A percentile compares a stretch with the other conserved stretches of the same genome.
Evolutionary conservation across 2,797 vertebrate species (phyloP).

Genomic region (Lutjanus argentimaculatus): DNA sequence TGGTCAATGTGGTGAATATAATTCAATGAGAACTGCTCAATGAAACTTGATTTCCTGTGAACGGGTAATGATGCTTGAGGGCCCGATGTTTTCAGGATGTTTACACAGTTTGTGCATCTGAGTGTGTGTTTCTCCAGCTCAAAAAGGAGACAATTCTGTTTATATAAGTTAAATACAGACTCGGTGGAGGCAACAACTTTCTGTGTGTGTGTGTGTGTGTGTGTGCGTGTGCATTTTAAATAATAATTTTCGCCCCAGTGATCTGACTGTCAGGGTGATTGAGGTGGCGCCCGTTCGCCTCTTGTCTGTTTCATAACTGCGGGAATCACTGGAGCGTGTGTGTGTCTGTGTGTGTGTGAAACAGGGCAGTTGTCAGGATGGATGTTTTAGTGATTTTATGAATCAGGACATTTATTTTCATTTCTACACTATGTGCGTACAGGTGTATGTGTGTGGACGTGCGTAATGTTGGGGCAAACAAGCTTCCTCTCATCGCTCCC

Average conservation of each 20-base stretch:
- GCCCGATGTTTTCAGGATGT: constrained; percentile 56
- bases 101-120: constrained; percentile 69
- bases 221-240: constrained; percentile 59
- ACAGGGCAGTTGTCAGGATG: constrained; percentile 35
- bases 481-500: constrained; percentile 27
- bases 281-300: constrained; percentile 74
- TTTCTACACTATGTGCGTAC: not conserved
- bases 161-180: constrained; percentile 49
- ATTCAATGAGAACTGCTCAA: constrained; percentile 44
- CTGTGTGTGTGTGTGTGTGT: constrained; percentile 10
- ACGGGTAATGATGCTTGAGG: constrained; percentile 39
- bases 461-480: constrained; percentile 27
- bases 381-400: constrained; percentile 33
- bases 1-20: constrained; percentile 53
- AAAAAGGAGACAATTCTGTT: constrained; percentile 52
- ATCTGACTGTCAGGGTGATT: constrained; percentile 77
- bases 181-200: constrained; percentile 6
- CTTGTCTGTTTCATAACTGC: constrained; percentile 70
- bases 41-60: constrained; percentile 55
- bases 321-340: constrained; percentile 57
- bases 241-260: constrained; percentile 67
- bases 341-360: constrained; percentile 6
- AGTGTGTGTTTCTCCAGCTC: constrained; percentile 37
- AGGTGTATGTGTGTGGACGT: not conserved
- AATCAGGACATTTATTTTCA: constrained; percentile 36